phyloP scores from a whole-genome alignment of 2,113 vertebrate genomes.

The Nestor notabilis region DNA sequence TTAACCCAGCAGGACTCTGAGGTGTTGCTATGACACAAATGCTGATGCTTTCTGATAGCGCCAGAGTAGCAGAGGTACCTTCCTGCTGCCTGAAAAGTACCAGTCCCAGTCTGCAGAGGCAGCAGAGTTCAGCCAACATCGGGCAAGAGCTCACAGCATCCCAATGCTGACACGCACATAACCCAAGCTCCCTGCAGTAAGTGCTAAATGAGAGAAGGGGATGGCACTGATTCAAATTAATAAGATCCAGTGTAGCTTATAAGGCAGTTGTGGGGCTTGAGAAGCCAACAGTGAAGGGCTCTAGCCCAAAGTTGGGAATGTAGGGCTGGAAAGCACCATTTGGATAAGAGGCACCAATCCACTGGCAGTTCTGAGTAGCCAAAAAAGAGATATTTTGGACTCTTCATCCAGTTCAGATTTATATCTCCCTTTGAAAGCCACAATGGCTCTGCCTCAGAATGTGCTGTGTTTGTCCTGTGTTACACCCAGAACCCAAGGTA shows the following conservation, averaged over 20 bases:
- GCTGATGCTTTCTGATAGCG: background rate
- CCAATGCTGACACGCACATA: background rate
- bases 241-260: background rate
- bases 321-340: background rate
- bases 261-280: background rate
- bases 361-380: background rate
- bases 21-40: background rate
- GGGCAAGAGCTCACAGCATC: background rate
- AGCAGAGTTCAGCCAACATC: rapidly evolving
- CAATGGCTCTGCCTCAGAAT: rapidly evolving
- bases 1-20: background rate
- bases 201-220: background rate
- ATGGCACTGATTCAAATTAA: background rate
- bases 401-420: background rate
- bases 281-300: background rate
- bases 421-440: background rate
- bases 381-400: background rate
- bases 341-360: background rate
- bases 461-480: rapidly evolving
- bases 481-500: background rate
- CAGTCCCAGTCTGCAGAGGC: background rate
- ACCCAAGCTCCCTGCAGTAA: background rate
- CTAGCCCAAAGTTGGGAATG: background rate
- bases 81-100: background rate
- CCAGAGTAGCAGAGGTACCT: background rate